These are phyloP conservation scores for Marmota flaviventris DNA, from an alignment of 2,113 vertebrate genomes.

Conservation along the genomic window DNA sequence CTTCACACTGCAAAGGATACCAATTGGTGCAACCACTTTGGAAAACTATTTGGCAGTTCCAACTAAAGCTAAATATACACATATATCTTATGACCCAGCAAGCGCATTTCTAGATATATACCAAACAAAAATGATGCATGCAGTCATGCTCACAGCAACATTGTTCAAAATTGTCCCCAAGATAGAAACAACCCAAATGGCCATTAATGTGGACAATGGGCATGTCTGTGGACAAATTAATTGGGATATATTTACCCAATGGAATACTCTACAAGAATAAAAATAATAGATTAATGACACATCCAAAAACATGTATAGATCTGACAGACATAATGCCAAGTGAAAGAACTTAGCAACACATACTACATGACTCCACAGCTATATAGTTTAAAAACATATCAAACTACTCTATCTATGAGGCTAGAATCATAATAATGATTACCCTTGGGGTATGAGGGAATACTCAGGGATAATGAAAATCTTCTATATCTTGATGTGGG, in stretches of 20 bases:
- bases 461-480: background rate
- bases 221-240: background rate
- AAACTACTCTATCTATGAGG: background rate
- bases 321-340: background rate
- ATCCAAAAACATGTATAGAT: background rate
- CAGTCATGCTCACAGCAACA: background rate
- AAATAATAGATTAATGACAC: background rate
- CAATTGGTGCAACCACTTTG: background rate
- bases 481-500: background rate
- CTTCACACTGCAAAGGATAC: background rate
- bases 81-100: background rate
- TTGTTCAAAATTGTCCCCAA: background rate
- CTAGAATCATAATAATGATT: background rate
- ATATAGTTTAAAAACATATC: background rate
- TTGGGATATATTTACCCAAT: background rate
- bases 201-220: background rate
- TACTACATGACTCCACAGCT: background rate
- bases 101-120: background rate
- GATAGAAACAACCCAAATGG: background rate
- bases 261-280: background rate
- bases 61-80: background rate
- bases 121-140: background rate
- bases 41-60: background rate
- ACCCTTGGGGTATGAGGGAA: background rate
- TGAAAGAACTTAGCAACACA: conserved; percentile 8